Percentiles rank a stretch among this genome's conserved stretches.
Evolutionary conservation across 2,113 vertebrate species (phyloP).

Genomic region (Gallinago jamesoni): DNA sequence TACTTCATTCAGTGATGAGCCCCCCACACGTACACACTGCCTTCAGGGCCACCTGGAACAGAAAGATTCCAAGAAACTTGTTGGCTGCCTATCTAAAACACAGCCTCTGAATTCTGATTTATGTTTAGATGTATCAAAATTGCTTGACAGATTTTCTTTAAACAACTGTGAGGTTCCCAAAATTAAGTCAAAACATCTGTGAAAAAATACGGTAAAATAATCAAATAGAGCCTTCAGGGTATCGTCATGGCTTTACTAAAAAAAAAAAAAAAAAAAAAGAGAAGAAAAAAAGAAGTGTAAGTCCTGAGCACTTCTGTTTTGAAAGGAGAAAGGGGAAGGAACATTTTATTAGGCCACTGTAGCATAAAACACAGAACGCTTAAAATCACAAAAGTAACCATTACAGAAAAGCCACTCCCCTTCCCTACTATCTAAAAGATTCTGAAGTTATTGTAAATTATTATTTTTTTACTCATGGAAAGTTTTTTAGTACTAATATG

Average conservation of each 20-base stretch:
- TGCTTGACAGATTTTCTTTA: background rate
- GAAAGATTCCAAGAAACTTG: too few species aligned
- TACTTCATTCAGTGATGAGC: background rate
- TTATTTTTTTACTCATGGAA: background rate
- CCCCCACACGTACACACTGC: fast-evolving
- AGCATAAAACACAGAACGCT: background rate
- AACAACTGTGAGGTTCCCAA: background rate
- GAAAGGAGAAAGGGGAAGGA: background rate
- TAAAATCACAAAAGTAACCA: background rate
- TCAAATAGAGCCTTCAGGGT: background rate
- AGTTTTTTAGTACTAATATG: background rate
- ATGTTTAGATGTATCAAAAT: background rate
- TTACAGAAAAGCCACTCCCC: background rate
- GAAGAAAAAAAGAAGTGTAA: background rate
- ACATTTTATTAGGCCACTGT: background rate
- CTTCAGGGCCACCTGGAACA: background rate
- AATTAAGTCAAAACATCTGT: background rate
- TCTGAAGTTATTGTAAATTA: background rate
- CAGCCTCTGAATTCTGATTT: background rate
- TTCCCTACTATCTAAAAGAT: background rate
- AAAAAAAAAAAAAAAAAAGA: background rate
- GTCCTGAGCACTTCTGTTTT: background rate
- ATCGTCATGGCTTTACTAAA: background rate
- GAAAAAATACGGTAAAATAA: background rate
- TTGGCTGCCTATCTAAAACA: background rate